A percentile compares a stretch with the other conserved stretches of the same genome.
These are phyloP conservation scores for Lutraria rhynchaena DNA, from an alignment of 1,140 invertebrate species.

Conservation along the genomic window DNA sequence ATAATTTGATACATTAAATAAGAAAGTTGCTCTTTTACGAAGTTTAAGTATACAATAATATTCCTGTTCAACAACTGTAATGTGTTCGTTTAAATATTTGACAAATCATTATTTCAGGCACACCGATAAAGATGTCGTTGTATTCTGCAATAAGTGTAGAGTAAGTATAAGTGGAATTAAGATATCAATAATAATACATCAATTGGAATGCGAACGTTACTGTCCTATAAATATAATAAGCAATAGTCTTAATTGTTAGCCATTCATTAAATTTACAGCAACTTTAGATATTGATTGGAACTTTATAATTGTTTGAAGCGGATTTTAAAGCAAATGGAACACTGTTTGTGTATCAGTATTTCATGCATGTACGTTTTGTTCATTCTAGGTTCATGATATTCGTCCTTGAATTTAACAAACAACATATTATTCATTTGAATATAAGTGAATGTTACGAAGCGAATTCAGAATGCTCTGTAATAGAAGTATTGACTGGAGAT, in stretches of 20 bases:
- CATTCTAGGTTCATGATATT: not conserved
- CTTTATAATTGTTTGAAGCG: not conserved
- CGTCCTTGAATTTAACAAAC: not conserved
- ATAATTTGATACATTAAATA: not conserved
- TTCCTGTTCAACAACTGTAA: not conserved
- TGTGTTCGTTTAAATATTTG: not conserved
- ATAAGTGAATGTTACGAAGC: conserved; percentile 38
- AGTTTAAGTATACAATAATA: not conserved
- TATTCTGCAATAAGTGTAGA: conserved; percentile 11
- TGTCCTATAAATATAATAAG: not conserved
- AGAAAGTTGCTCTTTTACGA: not conserved
- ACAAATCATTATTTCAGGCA: not conserved
- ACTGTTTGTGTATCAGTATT: not conserved
- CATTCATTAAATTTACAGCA: not conserved
- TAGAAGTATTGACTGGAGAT: not conserved
- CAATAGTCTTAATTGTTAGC: not conserved
- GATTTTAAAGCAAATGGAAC: not conserved
- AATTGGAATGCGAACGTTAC: not conserved
- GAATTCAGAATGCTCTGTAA: not conserved
- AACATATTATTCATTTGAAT: conserved; percentile 5
- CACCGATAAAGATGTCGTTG: conserved; percentile 1
- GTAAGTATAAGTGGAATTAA: not conserved
- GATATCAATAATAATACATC: not conserved
- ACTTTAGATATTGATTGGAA: not conserved
- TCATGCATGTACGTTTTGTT: not conserved